These are phyloP conservation scores for Drosophila tripunctata DNA, from an alignment of 2,888 invertebrate species.

Conservation along the genomic window DNA sequence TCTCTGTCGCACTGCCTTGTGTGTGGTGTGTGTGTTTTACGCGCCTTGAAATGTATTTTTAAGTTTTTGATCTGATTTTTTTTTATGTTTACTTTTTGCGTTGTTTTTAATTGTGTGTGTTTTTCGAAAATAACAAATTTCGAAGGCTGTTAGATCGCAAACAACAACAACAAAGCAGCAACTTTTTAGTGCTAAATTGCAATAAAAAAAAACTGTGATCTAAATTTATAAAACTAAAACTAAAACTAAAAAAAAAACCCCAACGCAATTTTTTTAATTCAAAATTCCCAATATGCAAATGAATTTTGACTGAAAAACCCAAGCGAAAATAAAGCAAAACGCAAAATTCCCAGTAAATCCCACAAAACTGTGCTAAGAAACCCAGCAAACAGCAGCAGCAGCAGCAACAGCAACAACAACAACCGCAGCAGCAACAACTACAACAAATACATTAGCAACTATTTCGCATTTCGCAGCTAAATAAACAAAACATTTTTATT, in stretches of 20 bases:
- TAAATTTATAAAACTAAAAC: neutral
- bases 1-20: slow-evolving; percentile 9
- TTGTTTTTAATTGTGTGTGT: slow-evolving; percentile 60
- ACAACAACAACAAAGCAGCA: slow-evolving; percentile 6
- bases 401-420: slow-evolving; percentile 4
- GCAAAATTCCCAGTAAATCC: slow-evolving; percentile 60
- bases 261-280: slow-evolving; percentile 15
- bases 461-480: no score
- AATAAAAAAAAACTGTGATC: no score
- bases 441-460: no score
- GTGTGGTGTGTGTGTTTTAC: slow-evolving; percentile 53
- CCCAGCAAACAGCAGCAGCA: neutral
- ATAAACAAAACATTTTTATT: slow-evolving; percentile 14
- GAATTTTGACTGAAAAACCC: slow-evolving; percentile 34
- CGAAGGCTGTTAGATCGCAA: no score
- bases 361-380: slow-evolving; percentile 67
- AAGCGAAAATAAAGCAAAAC: slow-evolving; percentile 19
- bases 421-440: no score
- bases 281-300: slow-evolving; percentile 42
- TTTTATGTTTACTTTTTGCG: slow-evolving; percentile 77
- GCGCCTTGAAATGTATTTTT: slow-evolving; percentile 80
- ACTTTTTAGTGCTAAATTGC: neutral
- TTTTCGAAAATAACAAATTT: slow-evolving; percentile 23
- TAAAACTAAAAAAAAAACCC: slow-evolving; percentile 12
- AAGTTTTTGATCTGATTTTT: slow-evolving; percentile 72